These are phyloP conservation scores for Hylaeus anthracinus DNA, from an alignment of 1,140 invertebrate species.

Conservation along the genomic window DNA sequence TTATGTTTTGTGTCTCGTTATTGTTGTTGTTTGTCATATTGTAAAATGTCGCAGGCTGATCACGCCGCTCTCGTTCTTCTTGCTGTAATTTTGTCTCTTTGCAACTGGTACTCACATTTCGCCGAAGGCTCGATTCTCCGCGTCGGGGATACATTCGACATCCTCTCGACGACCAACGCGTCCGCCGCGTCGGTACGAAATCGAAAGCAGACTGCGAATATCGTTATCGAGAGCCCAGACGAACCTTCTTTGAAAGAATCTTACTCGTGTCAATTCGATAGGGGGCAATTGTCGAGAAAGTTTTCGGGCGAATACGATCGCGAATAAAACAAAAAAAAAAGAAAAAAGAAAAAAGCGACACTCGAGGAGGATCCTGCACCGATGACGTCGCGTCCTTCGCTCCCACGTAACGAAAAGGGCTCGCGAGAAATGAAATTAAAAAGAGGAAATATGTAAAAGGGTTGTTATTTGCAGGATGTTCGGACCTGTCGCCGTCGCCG, in stretches of 20 bases:
- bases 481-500: slow-evolving; percentile 90
- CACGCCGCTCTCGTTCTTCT: slow-evolving; percentile 44
- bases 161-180: slow-evolving; percentile 27
- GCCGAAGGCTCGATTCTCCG: slow-evolving; percentile 69
- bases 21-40: slow-evolving; percentile 26
- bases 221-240: neutral
- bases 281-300: neutral
- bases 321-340: neutral
- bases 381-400: slow-evolving; percentile 17
- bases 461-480: slow-evolving; percentile 51
- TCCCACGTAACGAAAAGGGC: slow-evolving; percentile 42
- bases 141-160: slow-evolving; percentile 39
- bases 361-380: neutral
- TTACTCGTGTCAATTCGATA: slow-evolving; percentile 21
- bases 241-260: neutral
- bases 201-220: slow-evolving; percentile 20
- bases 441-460: slow-evolving; percentile 35
- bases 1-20: slow-evolving; percentile 55
- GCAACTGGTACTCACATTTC: slow-evolving; percentile 72
- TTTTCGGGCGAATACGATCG: neutral
- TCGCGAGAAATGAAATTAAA: slow-evolving; percentile 6
- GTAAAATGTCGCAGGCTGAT: neutral
- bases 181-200: neutral
- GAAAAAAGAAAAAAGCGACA: neutral
- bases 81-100: slow-evolving; percentile 38